These are phyloP conservation scores for Lordiphosa andalusiaca DNA, from an alignment of 2,888 invertebrate species.

Conservation along the genomic window DNA sequence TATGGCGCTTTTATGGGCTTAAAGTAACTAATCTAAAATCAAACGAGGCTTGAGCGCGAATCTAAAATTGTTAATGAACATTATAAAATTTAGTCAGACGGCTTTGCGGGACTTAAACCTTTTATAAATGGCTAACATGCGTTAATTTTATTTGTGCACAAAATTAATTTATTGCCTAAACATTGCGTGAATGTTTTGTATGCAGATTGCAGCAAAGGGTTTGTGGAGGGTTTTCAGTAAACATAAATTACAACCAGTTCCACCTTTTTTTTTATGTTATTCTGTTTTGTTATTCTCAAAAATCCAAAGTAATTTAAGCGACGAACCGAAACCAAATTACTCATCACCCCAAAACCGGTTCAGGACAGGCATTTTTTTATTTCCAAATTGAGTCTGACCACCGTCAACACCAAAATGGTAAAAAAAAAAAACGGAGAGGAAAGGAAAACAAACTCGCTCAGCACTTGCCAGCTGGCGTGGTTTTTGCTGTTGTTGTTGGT, in stretches of 20 bases:
- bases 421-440: constrained; percentile 2
- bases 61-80: constrained; percentile 9
- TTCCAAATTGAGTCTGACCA: constrained; percentile 49
- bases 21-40: constrained; percentile 8
- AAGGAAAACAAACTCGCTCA: constrained; percentile 35
- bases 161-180: constrained; percentile 32
- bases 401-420: constrained; percentile 7
- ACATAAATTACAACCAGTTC: constrained; percentile 19
- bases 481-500: constrained; percentile 48
- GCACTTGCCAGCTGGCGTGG: constrained; percentile 21
- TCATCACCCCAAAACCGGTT: constrained; percentile 32
- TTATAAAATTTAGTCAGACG: constrained; percentile 35
- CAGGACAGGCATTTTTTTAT: constrained; percentile 28
- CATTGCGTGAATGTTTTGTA: neutral
- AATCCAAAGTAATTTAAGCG: constrained; percentile 27
- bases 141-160: constrained; percentile 15
- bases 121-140: constrained; percentile 40
- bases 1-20: constrained; percentile 9
- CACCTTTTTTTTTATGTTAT: constrained; percentile 10
- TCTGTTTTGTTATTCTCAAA: neutral
- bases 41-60: constrained; percentile 4
- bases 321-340: constrained; percentile 28
- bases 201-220: neutral
- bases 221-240: neutral
- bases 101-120: constrained; percentile 34